Base-by-base conservation (phyloP, 2,888 invertebrate species). In the Epinotia nisella region DNA sequence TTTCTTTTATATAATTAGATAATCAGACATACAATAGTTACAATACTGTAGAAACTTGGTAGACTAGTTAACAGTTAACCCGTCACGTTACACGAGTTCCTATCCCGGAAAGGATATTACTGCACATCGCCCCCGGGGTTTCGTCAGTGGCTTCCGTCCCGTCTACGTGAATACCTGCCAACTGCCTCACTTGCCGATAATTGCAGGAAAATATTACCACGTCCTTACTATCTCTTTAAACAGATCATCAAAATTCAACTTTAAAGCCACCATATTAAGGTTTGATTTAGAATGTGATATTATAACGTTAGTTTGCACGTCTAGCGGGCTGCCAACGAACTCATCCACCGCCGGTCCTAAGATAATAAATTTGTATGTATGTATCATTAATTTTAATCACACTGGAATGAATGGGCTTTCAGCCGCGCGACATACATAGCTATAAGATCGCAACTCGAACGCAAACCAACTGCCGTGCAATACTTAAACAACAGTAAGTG, bases 181-280 rank as follows among this genome's bases (percentile, higher is more conserved):
- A 64, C 67, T 58, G 51, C 67, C 55, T 69, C 39, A 64, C 58
- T 64, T 59, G 15, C 49, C 49, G 55, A 61, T 73, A 69, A 64
- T 73, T 73, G 62, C 49, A 56, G 68, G 68, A 61, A 72, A 68
- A 72, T 68, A 72, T 72, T 56, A 73, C 67, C 61, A 56, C 49
- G 62, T 64, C 56, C 49, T 66, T 66, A 59, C 64, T 51, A 21
- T 24, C 24, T 15, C 39, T 67, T 55, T 7, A 15, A 24, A 58
- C 51, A 10, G 19, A 35, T 5, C 13, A 2, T 11, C 60, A n/a
- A 39, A 41, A 59, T n/a, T 39, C n/a, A 21, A 68, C 72, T 51
- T n/a, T 72, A 68, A 62, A 35, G 15, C 45, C 39, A n/a, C 2
- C 24, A 5, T 3, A 13, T 11, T 49, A 69, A 53, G 58, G 58